Conservation (phyloP, 2,797 vertebrate genomes). For the Morelia viridis region DNA sequence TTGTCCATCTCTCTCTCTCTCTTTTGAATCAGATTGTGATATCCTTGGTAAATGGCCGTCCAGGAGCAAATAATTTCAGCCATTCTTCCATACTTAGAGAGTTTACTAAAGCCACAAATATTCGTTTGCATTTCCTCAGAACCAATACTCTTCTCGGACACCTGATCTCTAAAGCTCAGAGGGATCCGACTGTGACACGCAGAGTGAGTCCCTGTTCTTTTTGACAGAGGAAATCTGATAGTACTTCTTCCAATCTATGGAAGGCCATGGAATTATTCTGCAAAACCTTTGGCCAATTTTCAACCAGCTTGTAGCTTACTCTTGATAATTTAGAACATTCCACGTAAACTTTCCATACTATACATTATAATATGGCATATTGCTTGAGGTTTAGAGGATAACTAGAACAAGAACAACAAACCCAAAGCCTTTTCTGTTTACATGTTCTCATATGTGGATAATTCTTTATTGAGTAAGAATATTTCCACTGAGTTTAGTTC, state of each 20-base stretch:
- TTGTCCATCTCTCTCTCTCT: background rate
- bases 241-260: too few relatives aligned
- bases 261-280: background rate
- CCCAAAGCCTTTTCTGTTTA: background rate
- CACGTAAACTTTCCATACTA: background rate
- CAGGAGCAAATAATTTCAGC: conserved; percentile 86
- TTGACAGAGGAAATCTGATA: background rate
- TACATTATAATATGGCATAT: background rate
- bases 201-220: conserved; percentile 77
- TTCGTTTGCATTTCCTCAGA: conserved; percentile 86
- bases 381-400: background rate
- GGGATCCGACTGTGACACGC: conserved; percentile 88
- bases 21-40: conserved; percentile 82
- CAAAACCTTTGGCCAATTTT: conserved; percentile 6
- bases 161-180: conserved; percentile 88
- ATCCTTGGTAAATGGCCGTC: conserved; percentile 88
- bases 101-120: conserved; percentile 91
- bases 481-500: background rate
- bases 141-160: conserved; percentile 90
- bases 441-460: background rate
- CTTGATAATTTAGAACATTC: background rate
- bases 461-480: background rate
- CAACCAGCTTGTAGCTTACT: background rate
- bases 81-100: conserved; percentile 82
- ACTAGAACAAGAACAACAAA: background rate